Evolutionary conservation across 2,113 vertebrate genomes (phyloP), one percentile per base, ranked within the genome.

Genomic region (Anarrhichthys ocellatus): DNA sequence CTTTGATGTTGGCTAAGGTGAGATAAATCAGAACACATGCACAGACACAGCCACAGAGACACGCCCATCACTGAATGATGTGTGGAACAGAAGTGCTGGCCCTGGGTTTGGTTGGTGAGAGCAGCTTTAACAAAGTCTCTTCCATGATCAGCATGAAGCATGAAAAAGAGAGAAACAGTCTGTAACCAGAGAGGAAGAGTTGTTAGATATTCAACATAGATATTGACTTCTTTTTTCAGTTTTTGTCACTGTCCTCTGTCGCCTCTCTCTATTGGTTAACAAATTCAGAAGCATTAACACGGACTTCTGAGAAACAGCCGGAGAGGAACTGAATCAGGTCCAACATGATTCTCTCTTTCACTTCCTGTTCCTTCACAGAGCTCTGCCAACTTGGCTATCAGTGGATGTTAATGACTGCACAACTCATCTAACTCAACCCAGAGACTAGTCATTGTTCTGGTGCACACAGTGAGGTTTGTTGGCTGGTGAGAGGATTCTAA

Each of bases 1-100:
- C 9, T 34, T 44, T 3, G n/a, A 68, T 32, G 27, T 61, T 44
- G 58, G 20, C 9, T 4, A 48, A 48, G 27, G 15, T 46, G 9
- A 65, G 48, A 66, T 20, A 59, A 50, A 50, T 42, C 13, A n/a
- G 64, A 24, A 9, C 48, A 29, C 15, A 52, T 59, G 59, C 8
- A 68, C 15, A 44, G 40, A 40, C 11, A 44, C 27, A 63, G 32
- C n/a, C 10, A 65, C n/a, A 46, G 5, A 48, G 40, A 68, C 61
- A 68, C 61, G 62, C 15, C 7, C 59, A 32, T n/a, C n/a, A 15
- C n/a, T 78, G 22, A 66, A 77, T 68, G 73, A 74, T 83, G 22
- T 86, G 73, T 9, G 1, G 1, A 82, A 77, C 75, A 88, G 54
- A 73, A 73, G 66, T 62, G 72, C 70, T 84, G 75, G 88, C 86